Evolutionary conservation across 2,113 vertebrate species (phyloP).

Genomic region (Amblyornis subalaris): DNA sequence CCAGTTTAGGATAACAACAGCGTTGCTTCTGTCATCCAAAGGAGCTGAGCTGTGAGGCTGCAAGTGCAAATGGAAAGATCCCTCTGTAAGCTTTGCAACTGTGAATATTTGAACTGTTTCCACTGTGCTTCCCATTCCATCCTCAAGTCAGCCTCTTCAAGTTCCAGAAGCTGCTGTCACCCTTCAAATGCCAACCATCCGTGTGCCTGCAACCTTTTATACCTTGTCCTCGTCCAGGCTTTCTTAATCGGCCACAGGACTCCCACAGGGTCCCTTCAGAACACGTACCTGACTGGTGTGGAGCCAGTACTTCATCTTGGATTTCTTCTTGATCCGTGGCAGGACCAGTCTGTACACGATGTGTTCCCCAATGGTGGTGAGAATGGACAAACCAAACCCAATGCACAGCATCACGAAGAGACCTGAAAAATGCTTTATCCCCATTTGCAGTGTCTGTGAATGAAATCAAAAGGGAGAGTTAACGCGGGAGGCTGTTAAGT

Average conservation of each 20-base stretch:
- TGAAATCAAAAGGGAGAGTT: not conserved
- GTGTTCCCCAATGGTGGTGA: slow-evolving; percentile 93
- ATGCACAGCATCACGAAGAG: slow-evolving; percentile 94
- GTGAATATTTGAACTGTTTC: not conserved
- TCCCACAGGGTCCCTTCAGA: not conserved
- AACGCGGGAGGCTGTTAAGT: not conserved
- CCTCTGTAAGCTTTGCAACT: not conserved
- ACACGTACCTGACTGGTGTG: slow-evolving; percentile 91
- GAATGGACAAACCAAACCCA: slow-evolving; percentile 88
- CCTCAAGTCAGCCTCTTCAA: not conserved
- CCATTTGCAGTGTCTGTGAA: slow-evolving; percentile 93
- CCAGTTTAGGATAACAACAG: not conserved
- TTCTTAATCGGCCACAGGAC: not conserved
- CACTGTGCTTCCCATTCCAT: not conserved
- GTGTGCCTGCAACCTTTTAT: not conserved
- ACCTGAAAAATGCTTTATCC: slow-evolving; percentile 96
- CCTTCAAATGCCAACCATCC: not conserved
- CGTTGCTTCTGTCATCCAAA: not conserved
- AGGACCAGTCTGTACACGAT: slow-evolving; percentile 87
- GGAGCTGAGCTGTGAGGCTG: not conserved
- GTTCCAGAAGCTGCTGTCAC: not conserved
- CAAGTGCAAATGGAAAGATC: not conserved
- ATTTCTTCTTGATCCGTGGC: slow-evolving; percentile 87
- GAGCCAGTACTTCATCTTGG: slow-evolving; percentile 91
- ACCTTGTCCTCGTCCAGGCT: not conserved